Evolutionary conservation across 2,797 vertebrate species (phyloP), one percentile per base, ranked within the genome.

Genomic region (Anisognathus igniventris): DNA sequence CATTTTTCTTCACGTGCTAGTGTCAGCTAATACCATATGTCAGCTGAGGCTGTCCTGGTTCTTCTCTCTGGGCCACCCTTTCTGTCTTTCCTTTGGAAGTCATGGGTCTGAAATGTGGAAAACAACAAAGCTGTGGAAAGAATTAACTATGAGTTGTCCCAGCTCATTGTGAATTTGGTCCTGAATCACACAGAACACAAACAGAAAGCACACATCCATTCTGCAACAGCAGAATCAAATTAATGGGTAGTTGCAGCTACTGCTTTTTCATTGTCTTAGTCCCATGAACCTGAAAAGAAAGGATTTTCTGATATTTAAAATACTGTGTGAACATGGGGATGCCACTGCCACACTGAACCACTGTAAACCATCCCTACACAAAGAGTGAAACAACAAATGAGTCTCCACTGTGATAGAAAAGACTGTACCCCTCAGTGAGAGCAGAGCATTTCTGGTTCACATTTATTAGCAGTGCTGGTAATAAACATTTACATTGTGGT

Each of bases 401-500:
- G 6, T 14, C 45, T 31, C 27, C 18, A 54, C 39, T 14, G 35
- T 22, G 57, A 51, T 1, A 19, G 68, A 50, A 62, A 76, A 77
- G 64, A 45, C 57, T 57, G 22, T 64, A 16, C 42, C 23, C n/a
- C 71, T 61, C 86, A 33, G 40, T 4, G 14, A 66, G 71, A 87
- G 74, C 67, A 73, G 13, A 76, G 77, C 67, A 39, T 67, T 79
- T 64, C 92, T 92, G 93, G 67, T 58, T 91, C 88, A 65, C 61
- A 9, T 93, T 95, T 86, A 92, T 85, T 93, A 86, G 33, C 50
- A 79, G 64, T 37, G 30, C 48, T 50, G 45, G 23, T 58, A 95
- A 61, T 80, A 91, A 95, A 94, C 75, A 74, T 93, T 94, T 94
- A 92, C 65, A 57, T 31, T 90, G 57, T 74, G 80, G 88, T 61